Base-by-base conservation (phyloP, 2,888 invertebrate genomes). In the Drosophila suboccidentalis region DNA sequence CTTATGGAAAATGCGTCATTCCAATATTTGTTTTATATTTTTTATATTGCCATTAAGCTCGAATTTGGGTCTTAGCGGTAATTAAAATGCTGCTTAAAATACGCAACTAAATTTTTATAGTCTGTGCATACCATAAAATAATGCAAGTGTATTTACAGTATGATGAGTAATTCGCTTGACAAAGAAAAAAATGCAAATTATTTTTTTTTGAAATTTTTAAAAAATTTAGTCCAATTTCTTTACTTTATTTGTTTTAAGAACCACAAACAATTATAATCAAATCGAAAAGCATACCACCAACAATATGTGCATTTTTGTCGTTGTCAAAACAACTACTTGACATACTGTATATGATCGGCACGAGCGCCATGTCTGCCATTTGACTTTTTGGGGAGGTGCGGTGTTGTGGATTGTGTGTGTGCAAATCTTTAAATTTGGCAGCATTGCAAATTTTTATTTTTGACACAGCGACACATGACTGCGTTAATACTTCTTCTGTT, bases 401-500 rank as follows among this genome's bases (percentile, higher is more conserved):
- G 17, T 3, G 19, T 17, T 19, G 44, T 0, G 22, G 3, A 44
- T 22, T 13, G 29, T 49, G 29, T 34, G 46, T 15, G 47, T 50
- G 47, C 36, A 58, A 57, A 66, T 75, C 46, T 63, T 60, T 60
- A 61, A 69, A 61, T 61, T 75, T 78, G 78, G 78, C 78, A 78
- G 50, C 67, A 53, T 72, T 78, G 78, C 78, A 71, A 75, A 77
- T 59, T 60, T 49, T 38, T 77, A 74, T 80, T 78, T 80, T 75
- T 77, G 80, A 77, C 69, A 70, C 29, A 38, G 59, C 58, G 50
- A 63, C 80, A 80, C 80, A 77, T 80, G 80, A 80, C 80, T 76
- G 38, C 50, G 26, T 44, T 41, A 39, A 29, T 54, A 26, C 26
- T 51, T 39, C 29, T 55, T 54, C 26, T 32, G 26, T 15, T 39